Conservation (phyloP, 2,888 invertebrate genomes). For the Lasioglossum figueresi region DNA sequence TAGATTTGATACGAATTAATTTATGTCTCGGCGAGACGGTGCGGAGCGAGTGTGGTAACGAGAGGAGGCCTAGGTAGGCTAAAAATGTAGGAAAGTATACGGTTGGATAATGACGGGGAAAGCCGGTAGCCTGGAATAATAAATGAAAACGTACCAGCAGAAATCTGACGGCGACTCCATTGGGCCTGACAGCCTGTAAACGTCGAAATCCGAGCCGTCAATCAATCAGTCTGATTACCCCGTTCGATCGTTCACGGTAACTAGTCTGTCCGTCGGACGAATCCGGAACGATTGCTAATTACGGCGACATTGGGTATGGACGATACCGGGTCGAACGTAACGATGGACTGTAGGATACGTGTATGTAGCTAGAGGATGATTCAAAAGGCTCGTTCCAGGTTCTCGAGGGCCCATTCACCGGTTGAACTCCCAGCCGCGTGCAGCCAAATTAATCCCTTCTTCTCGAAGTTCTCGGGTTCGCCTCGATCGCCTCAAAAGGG, state of each 20-base stretch:
- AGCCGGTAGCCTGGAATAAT: constrained; percentile 38
- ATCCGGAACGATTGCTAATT: constrained; percentile 31
- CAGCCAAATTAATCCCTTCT: constrained; percentile 27
- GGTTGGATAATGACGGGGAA: constrained; percentile 47
- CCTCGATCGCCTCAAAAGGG: constrained; percentile 23
- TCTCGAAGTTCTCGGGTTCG: background rate
- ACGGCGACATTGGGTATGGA: constrained; percentile 30
- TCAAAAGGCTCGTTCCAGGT: background rate
- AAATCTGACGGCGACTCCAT: constrained; percentile 48
- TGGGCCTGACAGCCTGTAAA: constrained; percentile 40
- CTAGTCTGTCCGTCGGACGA: constrained; percentile 32
- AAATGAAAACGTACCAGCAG: constrained; percentile 46
- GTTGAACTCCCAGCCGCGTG: background rate
- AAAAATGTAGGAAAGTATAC: constrained; percentile 22
- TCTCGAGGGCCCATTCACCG: background rate
- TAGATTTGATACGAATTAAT: constrained; percentile 25
- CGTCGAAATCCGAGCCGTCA: constrained; percentile 53
- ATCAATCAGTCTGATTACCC: constrained; percentile 51
- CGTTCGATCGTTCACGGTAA: constrained; percentile 41
- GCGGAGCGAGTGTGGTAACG: background rate
- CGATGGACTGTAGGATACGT: background rate
- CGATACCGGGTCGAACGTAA: constrained; percentile 11
- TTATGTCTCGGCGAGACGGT: background rate
- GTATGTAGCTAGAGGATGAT: constrained; percentile 2
- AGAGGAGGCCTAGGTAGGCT: background rate